Evolutionary conservation across 2,113 vertebrate genomes (phyloP).

Genomic region (Malurus alboscapulatus): DNA sequence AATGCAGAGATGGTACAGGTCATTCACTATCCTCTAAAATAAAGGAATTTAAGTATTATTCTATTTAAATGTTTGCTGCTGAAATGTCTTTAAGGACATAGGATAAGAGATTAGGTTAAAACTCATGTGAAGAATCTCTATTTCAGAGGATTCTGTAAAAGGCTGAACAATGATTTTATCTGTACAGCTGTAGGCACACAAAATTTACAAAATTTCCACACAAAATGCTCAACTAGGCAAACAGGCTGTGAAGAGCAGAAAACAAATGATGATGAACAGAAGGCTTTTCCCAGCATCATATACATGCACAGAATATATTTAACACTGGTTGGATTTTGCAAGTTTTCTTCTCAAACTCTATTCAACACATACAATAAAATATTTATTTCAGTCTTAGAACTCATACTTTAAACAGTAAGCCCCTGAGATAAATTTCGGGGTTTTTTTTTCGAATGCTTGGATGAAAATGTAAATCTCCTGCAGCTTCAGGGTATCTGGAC

Average conservation of each 20-base stretch:
- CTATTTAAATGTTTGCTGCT: background rate
- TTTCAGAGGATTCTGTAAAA: background rate
- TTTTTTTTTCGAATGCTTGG: background rate
- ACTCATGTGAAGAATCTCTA: background rate
- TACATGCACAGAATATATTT: background rate
- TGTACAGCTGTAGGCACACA: background rate
- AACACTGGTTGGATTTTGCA: background rate
- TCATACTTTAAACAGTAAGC: background rate
- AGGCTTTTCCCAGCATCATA: background rate
- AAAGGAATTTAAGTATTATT: background rate
- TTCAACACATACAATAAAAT: rapidly evolving
- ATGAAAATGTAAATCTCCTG: background rate
- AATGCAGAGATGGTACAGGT: background rate
- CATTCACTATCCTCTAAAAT: background rate
- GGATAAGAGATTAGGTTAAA: background rate
- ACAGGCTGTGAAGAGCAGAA: background rate
- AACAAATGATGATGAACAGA: background rate
- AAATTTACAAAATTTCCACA: background rate
- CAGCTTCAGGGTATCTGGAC: background rate
- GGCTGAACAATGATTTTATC: background rate
- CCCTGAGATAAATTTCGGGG: background rate
- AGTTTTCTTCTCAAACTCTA: background rate
- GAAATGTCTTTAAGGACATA: background rate
- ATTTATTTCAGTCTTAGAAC: background rate
- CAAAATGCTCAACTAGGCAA: background rate